Conservation (phyloP, 2,113 vertebrate genomes). For the Himantopus leucocephalus region DNA sequence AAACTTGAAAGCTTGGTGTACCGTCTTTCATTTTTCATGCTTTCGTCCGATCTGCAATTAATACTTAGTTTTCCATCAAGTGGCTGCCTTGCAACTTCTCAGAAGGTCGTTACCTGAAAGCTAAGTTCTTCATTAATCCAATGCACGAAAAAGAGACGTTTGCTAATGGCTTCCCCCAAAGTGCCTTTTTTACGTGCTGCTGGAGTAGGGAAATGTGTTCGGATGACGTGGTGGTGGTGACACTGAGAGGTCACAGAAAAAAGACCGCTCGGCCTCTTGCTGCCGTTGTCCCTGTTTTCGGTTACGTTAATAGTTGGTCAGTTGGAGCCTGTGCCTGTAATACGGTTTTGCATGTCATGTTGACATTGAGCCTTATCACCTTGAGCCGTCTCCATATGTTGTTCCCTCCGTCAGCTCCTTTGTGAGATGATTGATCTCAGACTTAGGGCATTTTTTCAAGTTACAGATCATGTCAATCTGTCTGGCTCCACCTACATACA, state of each 20-base stretch:
- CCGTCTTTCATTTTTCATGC: neutral
- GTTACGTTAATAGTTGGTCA: neutral
- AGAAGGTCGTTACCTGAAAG: neutral
- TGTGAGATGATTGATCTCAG: conserved; percentile 26
- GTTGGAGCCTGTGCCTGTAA: neutral
- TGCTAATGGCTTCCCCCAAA: neutral
- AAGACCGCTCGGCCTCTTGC: neutral
- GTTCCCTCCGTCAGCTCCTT: conserved; percentile 26
- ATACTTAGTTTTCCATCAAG: neutral
- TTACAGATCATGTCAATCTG: conserved; percentile 45
- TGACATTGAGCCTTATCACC: neutral
- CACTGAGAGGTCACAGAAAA: neutral
- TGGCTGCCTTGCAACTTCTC: neutral
- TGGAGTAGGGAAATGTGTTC: neutral
- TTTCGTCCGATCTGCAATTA: neutral
- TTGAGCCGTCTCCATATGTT: neutral
- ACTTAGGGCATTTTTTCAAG: conserved; percentile 33
- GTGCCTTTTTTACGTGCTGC: neutral
- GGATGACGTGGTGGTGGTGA: rapidly evolving
- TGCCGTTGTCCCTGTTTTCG: neutral
- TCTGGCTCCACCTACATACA: conserved; percentile 57
- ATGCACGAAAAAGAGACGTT: neutral
- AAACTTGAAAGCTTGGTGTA: neutral
- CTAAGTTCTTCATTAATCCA: neutral
- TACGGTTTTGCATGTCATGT: neutral